phyloP scores from a whole-genome alignment of 1,140 invertebrate genomes.

The Leptinotarsa undecemlineata region DNA sequence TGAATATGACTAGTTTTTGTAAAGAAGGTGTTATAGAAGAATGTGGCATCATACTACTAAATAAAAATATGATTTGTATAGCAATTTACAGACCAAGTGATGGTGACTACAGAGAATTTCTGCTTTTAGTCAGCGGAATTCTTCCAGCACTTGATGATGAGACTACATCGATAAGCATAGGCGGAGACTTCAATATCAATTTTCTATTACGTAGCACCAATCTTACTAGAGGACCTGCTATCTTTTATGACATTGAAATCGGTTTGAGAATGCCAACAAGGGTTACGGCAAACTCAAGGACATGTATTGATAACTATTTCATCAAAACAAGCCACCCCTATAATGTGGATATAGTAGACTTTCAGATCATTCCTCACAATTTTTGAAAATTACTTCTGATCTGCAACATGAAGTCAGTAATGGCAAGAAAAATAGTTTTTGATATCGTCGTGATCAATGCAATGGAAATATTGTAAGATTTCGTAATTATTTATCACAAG shows the following conservation, averaged over 20 bases:
- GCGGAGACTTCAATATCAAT: slow-evolving; percentile 8
- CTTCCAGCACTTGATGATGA: not conserved
- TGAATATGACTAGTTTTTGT: slow-evolving; percentile 5
- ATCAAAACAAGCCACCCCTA: not conserved
- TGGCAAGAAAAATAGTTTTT: not conserved
- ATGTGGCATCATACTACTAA: too few relatives aligned
- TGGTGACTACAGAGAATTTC: slow-evolving; percentile 6
- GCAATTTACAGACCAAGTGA: slow-evolving; percentile 4
- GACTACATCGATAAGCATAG: not conserved
- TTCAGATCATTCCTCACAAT: slow-evolving; percentile 4
- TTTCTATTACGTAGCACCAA: not conserved
- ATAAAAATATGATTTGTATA: not conserved
- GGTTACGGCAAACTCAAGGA: not conserved
- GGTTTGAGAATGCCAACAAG: slow-evolving; percentile 1
- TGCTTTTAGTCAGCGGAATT: not conserved
- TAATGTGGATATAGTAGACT: not conserved
- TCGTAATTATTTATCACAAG: not conserved
- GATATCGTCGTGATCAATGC: not conserved
- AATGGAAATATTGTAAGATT: not conserved
- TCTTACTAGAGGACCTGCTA: not conserved
- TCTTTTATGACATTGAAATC: slow-evolving; percentile 1
- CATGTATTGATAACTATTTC: slow-evolving; percentile 10
- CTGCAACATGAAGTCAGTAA: not conserved
- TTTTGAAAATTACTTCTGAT: not conserved
- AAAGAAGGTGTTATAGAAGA: not conserved